These are phyloP conservation scores for Crocodylus rhombifer DNA, from an alignment of 2,797 vertebrate species.

Conservation along the genomic window DNA sequence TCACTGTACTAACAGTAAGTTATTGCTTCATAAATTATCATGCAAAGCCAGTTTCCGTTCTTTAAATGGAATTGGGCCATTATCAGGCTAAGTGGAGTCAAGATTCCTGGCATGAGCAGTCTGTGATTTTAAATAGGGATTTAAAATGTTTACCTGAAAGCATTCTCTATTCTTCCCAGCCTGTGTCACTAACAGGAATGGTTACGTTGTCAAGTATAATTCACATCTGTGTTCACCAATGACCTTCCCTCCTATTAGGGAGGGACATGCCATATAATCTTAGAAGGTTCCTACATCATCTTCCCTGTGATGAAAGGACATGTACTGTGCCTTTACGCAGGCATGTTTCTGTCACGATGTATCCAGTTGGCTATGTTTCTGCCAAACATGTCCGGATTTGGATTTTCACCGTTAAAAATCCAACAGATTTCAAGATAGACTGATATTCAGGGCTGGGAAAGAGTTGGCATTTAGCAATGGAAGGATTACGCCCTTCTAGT, in stretches of 20 bases:
- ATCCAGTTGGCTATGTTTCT: neutral
- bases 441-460: neutral
- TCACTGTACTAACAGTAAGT: rapidly evolving
- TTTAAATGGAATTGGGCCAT: neutral
- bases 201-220: neutral
- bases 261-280: neutral
- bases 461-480: neutral
- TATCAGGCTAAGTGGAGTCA: rapidly evolving
- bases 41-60: neutral
- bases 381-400: rapidly evolving
- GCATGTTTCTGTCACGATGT: neutral
- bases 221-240: neutral
- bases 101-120: neutral
- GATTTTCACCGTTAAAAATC: neutral
- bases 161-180: neutral
- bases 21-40: neutral
- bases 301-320: neutral
- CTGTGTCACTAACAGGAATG: neutral
- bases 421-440: neutral
- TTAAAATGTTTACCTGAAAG: neutral
- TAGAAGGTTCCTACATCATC: rapidly evolving
- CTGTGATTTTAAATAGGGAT: neutral
- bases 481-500: neutral
- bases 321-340: neutral
- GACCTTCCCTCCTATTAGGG: neutral